A percentile compares a stretch with the other conserved stretches of the same genome.
Conservation (phyloP, 2,113 vertebrate species). For the Protobothrops mucrosquamatus region DNA sequence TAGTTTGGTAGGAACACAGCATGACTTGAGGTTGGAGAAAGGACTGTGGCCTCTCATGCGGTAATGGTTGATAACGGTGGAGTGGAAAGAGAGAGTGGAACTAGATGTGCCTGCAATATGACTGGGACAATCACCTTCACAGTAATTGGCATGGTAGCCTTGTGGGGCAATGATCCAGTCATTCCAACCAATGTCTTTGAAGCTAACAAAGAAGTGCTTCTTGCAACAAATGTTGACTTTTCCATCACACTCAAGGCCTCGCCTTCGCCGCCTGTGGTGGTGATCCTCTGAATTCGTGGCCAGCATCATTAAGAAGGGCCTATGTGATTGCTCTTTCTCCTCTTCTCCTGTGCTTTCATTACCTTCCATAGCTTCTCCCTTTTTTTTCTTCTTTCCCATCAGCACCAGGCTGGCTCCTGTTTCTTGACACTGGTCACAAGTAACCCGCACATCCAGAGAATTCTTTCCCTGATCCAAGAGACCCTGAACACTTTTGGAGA, state of each 20-base stretch:
- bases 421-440: constrained; percentile 87
- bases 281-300: constrained; percentile 82
- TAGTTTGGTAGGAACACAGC: constrained; percentile 94
- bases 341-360: constrained; percentile 69
- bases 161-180: constrained; percentile 98
- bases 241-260: constrained; percentile 95
- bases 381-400: constrained; percentile 79
- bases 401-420: constrained; percentile 82
- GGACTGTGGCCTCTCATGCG: constrained; percentile 92
- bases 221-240: constrained; percentile 97
- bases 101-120: constrained; percentile 91
- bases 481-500: constrained; percentile 82
- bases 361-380: constrained; percentile 73
- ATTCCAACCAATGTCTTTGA: constrained; percentile 98
- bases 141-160: constrained; percentile 97
- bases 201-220: constrained; percentile 94
- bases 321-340: constrained; percentile 90
- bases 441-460: constrained; percentile 80
- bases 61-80: constrained; percentile 97
- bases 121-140: constrained; percentile 94
- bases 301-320: constrained; percentile 94
- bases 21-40: constrained; percentile 92
- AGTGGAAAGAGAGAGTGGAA: constrained; percentile 92
- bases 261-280: constrained; percentile 77
- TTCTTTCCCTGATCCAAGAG: constrained; percentile 76